phyloP scores from a whole-genome alignment of 2,797 vertebrate genomes.

The Mionectes olivaceus region DNA sequence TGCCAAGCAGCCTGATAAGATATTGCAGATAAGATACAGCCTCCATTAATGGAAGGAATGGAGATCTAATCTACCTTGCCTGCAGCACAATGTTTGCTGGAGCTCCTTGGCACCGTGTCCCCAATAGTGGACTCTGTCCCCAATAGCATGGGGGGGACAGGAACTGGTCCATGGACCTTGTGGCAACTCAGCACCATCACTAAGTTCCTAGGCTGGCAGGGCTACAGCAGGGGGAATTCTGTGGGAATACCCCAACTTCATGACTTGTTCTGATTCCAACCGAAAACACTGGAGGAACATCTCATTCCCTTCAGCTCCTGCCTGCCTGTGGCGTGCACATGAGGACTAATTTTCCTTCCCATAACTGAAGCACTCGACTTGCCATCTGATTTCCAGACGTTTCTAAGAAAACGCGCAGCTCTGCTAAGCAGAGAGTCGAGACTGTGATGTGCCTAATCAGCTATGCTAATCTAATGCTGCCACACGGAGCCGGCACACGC shows the following conservation, averaged over 20 bases:
- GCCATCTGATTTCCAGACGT: constrained; percentile 18
- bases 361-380: neutral
- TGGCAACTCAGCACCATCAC: neutral
- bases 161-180: neutral
- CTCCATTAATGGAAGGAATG: neutral
- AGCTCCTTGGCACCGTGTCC: neutral
- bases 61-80: constrained; percentile 1
- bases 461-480: constrained; percentile 29
- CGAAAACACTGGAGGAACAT: neutral
- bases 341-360: neutral
- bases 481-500: neutral
- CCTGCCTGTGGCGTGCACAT: neutral
- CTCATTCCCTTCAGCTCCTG: neutral
- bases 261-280: fast-evolving
- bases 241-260: neutral
- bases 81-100: neutral
- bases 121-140: neutral
- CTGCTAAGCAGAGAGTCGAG: neutral
- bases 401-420: constrained; percentile 8
- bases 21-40: neutral
- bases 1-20: neutral
- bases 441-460: neutral
- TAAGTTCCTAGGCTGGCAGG: neutral
- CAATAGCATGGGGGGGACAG: fast-evolving
- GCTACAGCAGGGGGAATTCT: neutral